Evolutionary conservation across 2,888 invertebrate species (phyloP).

Genomic region (Tipula helvola): DNA sequence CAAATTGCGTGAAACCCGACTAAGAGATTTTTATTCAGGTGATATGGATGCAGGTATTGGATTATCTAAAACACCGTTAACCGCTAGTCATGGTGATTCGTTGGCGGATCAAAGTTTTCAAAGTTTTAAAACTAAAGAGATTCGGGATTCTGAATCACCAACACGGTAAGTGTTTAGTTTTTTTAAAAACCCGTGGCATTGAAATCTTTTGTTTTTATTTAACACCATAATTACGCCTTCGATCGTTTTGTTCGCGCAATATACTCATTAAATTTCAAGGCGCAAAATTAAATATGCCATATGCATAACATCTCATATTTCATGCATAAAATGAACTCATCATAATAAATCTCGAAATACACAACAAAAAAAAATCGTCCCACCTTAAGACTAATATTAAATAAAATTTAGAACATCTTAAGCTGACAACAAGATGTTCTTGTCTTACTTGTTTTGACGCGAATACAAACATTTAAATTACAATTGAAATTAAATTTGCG

Average conservation of each 20-base stretch:
- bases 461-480: neutral
- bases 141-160: constrained; percentile 64
- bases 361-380: neutral
- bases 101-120: constrained; percentile 65
- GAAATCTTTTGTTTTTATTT: neutral
- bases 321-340: neutral
- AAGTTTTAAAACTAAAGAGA: constrained; percentile 65
- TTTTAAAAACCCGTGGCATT: neutral
- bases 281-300: neutral
- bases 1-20: constrained; percentile 65
- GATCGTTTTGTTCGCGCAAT: neutral
- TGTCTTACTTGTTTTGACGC: neutral
- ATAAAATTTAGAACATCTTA: neutral
- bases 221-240: neutral
- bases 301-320: neutral
- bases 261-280: neutral
- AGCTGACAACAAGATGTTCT: neutral
- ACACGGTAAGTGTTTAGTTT: constrained; percentile 39
- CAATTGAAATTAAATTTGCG: neutral
- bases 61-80: constrained; percentile 33
- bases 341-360: neutral
- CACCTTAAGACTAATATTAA: neutral
- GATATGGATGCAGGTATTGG: constrained; percentile 37
- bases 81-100: constrained; percentile 52
- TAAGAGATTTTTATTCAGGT: constrained; percentile 58